Conservation (phyloP, 37 sponge, comb jelly and placozoan species). For the Corticium candelabrum region DNA sequence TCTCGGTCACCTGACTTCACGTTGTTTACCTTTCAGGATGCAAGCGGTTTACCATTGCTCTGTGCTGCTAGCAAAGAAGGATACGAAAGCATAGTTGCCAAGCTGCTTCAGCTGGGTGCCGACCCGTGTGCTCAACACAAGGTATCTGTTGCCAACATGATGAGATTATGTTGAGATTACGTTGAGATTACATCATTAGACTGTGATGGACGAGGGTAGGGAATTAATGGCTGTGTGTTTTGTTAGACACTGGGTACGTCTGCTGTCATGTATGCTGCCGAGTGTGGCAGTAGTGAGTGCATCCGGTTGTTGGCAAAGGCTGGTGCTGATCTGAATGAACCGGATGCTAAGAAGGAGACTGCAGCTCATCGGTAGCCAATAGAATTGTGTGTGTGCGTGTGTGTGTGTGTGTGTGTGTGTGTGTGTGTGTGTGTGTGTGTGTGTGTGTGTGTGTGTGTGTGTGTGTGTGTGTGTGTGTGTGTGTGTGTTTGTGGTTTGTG, state of each 20-base stretch:
- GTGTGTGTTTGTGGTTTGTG: too few relatives aligned
- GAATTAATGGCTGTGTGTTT: not conserved
- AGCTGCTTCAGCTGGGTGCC: slow-evolving; percentile 61
- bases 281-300: slow-evolving; percentile 1
- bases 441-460: too few relatives aligned
- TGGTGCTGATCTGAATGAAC: slow-evolving; percentile 39
- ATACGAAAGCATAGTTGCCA: slow-evolving; percentile 31
- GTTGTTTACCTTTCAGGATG: too few relatives aligned
- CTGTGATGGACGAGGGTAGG: not conserved
- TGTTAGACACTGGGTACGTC: not conserved
- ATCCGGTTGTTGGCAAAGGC: not conserved
- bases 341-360: slow-evolving; percentile 43
- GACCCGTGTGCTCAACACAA: slow-evolving; percentile 65
- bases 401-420: not conserved
- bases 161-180: not conserved
- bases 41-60: slow-evolving; percentile 51
- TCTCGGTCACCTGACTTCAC: too few relatives aligned
- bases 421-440: too few relatives aligned
- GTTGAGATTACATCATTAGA: too few relatives aligned
- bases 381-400: slow-evolving; percentile 8
- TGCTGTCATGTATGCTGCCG: not conserved
- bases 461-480: not conserved
- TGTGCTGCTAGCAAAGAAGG: slow-evolving; percentile 62
- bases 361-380: slow-evolving; percentile 22
- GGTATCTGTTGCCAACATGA: not conserved